Base-by-base conservation (phyloP, 2,888 invertebrate species). In the Pantelozetes paolii region DNA sequence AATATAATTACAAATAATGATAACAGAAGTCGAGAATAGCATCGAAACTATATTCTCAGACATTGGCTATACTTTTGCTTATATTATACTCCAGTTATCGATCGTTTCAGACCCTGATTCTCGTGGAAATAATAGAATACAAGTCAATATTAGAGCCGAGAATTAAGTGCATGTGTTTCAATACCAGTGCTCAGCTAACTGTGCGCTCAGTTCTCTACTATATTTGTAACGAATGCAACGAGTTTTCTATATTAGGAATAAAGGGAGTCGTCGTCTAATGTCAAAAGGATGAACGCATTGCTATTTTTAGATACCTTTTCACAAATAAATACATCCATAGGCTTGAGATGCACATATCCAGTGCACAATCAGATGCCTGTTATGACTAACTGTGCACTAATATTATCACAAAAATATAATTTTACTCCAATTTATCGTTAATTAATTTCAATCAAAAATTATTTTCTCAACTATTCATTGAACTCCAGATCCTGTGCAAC, bases 171-270 rank as follows among this genome's bases (percentile, higher is more conserved):
- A 54, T 54, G 54, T 54, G 54, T 54, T 15, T 45, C 15, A 15
- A 6, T 45, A 2, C 54, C 59, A 42, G 67, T 40, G 40, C 13
- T 36, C 30, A 5, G 32, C 11, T 20, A 13, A 13, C 13, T 62
- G 32, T 23, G 20, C 8, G 20, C 32, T n/a, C 30, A 30, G 28
- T 59, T 30, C 6, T 26, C 2, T 26, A 36, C 36, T 64, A 67
- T 67, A 26, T 67, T 67, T 36, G 36, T 42, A 67, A 13, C 40
- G 8, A 40, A 40, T 67, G 67, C 67, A 67, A 67, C 67, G 40
- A 42, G 40, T 40, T 20, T 67, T 67, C 67, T 67, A 67, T 67
- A 67, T 67, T 67, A 67, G 67, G 67, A 67, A 67, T 67, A 67
- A 40, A 67, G 42, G 67, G 67, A 67, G 67, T 67, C n/a, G 64